These are phyloP conservation scores for Gephyroberyx darwinii DNA, from an alignment of 2,797 vertebrate species.

Conservation along the genomic window DNA sequence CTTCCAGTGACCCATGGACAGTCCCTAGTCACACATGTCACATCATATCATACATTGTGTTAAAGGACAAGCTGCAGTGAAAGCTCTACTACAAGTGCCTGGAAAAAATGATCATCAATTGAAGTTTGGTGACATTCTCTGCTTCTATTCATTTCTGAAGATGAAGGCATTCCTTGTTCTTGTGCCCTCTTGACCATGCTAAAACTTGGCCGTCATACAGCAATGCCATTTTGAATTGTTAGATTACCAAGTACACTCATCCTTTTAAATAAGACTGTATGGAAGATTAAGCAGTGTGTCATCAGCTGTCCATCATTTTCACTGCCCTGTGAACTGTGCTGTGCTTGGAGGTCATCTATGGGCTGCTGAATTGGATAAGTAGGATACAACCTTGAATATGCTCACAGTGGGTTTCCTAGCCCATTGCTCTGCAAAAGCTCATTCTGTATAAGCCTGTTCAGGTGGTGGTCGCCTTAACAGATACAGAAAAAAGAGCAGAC, in stretches of 20 bases:
- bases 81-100: slow-evolving; percentile 1
- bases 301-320: slow-evolving; percentile 31
- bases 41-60: not conserved
- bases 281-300: slow-evolving; percentile 2
- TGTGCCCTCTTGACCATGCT: not conserved
- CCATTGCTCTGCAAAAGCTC: slow-evolving; percentile 38
- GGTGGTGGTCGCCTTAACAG: slow-evolving; percentile 6
- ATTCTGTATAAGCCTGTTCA: not conserved
- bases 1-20: not conserved
- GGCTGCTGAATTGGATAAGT: slow-evolving; percentile 51
- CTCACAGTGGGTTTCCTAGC: slow-evolving; percentile 37
- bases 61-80: not conserved
- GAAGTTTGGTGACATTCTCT: not conserved
- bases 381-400: slow-evolving; percentile 20
- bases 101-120: slow-evolving; percentile 19
- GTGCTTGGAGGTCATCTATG: slow-evolving; percentile 42
- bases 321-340: slow-evolving; percentile 32
- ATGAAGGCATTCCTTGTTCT: slow-evolving; percentile 21
- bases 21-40: too few species aligned
- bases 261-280: not conserved
- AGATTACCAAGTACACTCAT: not conserved
- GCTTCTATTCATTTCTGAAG: slow-evolving; percentile 3
- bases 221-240: not conserved
- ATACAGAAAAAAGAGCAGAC: not conserved
- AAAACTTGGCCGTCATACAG: not conserved